Base-by-base conservation (phyloP, 2,113 vertebrate species). In the Mirza zaza region DNA sequence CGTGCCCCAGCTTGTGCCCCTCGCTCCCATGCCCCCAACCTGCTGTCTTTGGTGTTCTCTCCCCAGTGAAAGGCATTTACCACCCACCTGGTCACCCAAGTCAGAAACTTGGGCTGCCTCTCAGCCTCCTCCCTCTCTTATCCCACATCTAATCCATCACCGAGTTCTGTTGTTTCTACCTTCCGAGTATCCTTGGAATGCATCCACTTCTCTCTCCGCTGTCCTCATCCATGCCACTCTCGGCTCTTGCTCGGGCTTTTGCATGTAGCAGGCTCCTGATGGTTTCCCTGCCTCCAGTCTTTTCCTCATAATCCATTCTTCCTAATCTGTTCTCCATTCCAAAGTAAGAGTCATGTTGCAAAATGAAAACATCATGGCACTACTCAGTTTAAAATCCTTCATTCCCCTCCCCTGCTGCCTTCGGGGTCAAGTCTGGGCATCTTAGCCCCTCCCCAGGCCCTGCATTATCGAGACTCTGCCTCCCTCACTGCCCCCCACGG, bases 31-130 rank as follows among this genome's bases (percentile, higher is more conserved):
- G 34, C 97, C 87, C 55, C 29, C 57, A 15, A 80, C 70, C 39
- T 67, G 77, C 79, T 85, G 3, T 77, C 95, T 96, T 71, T 67
- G 68, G 4, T 36, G 27, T 59, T 87, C 63, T 81, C 73, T 71
- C 94, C 76, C 29, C 71, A 55, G 27, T 34, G n/a, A 79, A 52
- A 87, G 93, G 95, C 96, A 45, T 85, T 73, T 73, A 81, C 94
- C 96, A 75, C 94, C 95, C 81, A 95, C 95, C 92, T 11, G 61
- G 94, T 82, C 92, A 57, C 80, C 85, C 92, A 68, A 86, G 91
- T 96, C 85, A 89, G 94, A 87, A 95, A 68, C 86, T n/a, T 75
- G 91, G 96, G 88, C 88, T 65, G 65, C 96, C 88, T 95, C 84
- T 59, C 92, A 73, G 65, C 59, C 88, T 88, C 73, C 73, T 87